Base-by-base conservation (phyloP, 2,113 vertebrate genomes). In the Symphodus melops region DNA sequence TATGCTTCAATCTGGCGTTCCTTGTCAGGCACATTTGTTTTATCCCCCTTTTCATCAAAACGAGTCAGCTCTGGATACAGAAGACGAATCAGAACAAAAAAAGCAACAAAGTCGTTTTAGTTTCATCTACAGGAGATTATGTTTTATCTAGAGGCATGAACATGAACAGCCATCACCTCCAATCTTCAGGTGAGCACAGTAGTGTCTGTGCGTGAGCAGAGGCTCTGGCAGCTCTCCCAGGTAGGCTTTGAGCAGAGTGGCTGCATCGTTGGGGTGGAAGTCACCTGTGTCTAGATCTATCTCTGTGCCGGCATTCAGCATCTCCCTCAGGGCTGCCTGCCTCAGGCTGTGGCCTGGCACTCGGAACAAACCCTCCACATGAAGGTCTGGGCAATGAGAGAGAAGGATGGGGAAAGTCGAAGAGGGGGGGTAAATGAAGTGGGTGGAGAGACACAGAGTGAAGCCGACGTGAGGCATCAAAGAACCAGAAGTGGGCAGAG, bases 311-410 rank as follows among this genome's bases (percentile, higher is more conserved):
- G 92, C 93, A 79, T 99, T 98, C 80, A 99, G 93, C 85, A 96
- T 95, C 81, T 99, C 98, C 85, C 95, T 96, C 76, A 99, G 92
- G 70, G 94, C 94, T 76, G 99, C 97, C 86, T 98, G 97, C 65
- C 98, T 94, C 65, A 98, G 91, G 84, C 96, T 98, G 92, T 99
- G 97, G 77, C 98, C 98, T n/a, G 98, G 97, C 57, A 99, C 95
- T 66, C 98, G 95, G 86, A 99, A 99, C 88, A 99, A 93, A 21
- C 98, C 98, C 89, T 99, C 96, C 44, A 97, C 95, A 79, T 97
- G 95, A 60, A 99, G 94, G 87, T 98, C 98, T 99, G 84, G 44
- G 5, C 4, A 28, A 11, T 53, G 36, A 16, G 68, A 64, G 25
- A 68, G 23, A 56, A 46, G 77, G 37, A 81, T 58, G 20, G 53